Evolutionary conservation across 2,888 invertebrate genomes (phyloP), one percentile per base, ranked within the genome.

Genomic region (Mellilla xanthometata): DNA sequence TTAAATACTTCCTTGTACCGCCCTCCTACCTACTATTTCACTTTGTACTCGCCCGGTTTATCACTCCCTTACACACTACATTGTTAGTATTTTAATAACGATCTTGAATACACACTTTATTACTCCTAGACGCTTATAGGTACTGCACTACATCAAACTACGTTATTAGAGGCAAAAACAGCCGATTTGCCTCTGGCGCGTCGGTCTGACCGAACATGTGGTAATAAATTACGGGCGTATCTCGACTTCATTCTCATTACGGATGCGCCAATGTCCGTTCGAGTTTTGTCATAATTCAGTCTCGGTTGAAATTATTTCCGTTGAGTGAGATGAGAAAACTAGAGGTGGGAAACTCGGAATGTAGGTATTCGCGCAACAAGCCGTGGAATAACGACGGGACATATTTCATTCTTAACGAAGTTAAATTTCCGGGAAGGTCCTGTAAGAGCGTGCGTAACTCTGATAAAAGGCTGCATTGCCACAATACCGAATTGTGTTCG

Each of bases 281-380:
- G 88, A 88, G 89, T 89, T 88, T 89, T 85, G 87, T 88, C 87
- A 88, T 89, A 89, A 89, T 85, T 89, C 87, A 88, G 86, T 81
- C 87, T 83, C 84, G 84, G 86, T 84, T 84, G 79, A 86, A 88
- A 88, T 87, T 89, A 88, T 87, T 89, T 89, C 87, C 87, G 83
- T 80, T 82, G 76, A 78, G 73, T 78, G 83, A 87, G 88, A 87
- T 88, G 89, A 87, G 88, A 85, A 85, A 88, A 87, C 88, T 88
- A 86, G 86, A 84, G 85, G 84, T 82, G 76, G 84, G 35, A 36
- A 82, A 75, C 82, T 81, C 75, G 74, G 77, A 81, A 83, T 82
- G 86, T 84, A 86, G 84, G 84, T 82, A 78, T 84, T 81, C 82
- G 82, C 76, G 84, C 83, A 87, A 86, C 87, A 86, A 86, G 81